Base-by-base conservation (phyloP, 2,888 invertebrate species). In the Bruchidius siliquastri region DNA sequence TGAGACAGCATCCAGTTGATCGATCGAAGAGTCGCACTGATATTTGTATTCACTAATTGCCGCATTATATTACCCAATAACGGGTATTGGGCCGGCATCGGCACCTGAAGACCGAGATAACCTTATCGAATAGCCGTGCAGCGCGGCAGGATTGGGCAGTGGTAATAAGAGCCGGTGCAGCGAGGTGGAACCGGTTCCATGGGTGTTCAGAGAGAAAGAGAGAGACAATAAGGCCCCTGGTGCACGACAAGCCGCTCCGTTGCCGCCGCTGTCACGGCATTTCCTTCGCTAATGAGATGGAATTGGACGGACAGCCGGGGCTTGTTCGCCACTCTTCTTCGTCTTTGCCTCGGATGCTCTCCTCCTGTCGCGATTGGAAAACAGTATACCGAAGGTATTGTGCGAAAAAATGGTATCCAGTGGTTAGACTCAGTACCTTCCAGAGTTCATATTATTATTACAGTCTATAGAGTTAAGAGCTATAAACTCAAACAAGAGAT, bases 201-300 rank as follows among this genome's bases (percentile, higher is more conserved):
- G 21, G 26, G 26, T 26, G 22, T 3, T 18, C 4, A 22, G 67
- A 71, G 71, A 75, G 71, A 71, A 71, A 75, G 73, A 73, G 72
- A 76, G 84, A 79, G 79, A 79, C 76, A 84, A 86, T 85, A 86
- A 85, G 85, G 85, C 79, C 80, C 81, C 83, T 66, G 21, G 21
- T 80, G 81, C 84, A 85, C 84, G 85, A 84, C 85, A 84, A 81
- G 83, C 81, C 83, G 49, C 79, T 78, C 78, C 79, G 83, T 82
- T 82, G 84, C 78, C 79, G 83, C 82, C 82, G 84, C 85, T 86
- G 86, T 86, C 86, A 86, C 83, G 85, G 84, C 86, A 86, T 86
- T 86, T 87, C 85, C 85, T 83, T 82, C 86, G 85, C 86, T 87
- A 87, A 87, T 87, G 87, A 87, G 87, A 86, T 86, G 85, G 85